These are phyloP conservation scores for Steatornis caripensis DNA, from an alignment of 2,113 vertebrate species.

Conservation along the genomic window DNA sequence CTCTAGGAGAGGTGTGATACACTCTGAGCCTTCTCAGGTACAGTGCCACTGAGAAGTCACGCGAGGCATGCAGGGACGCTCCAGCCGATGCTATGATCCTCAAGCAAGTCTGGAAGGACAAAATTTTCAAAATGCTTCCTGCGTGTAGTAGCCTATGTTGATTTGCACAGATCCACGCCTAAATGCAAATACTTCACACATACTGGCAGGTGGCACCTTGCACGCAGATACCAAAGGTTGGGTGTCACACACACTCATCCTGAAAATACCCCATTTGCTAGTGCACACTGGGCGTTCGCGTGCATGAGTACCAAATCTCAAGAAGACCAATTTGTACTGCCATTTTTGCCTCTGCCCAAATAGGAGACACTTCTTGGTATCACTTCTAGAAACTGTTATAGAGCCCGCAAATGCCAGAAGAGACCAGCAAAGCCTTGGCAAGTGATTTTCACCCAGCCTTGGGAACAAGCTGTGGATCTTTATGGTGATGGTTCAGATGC, in stretches of 20 bases:
- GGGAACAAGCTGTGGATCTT: neutral
- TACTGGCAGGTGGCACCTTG: neutral
- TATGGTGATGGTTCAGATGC: neutral
- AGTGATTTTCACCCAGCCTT: neutral
- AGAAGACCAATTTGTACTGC: neutral
- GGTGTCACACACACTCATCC: neutral
- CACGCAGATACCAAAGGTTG: neutral
- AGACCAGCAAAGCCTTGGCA: neutral
- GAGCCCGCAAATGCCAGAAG: neutral
- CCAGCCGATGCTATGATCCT: neutral
- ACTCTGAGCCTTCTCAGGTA: neutral
- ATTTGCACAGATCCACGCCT: neutral
- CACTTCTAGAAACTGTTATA: neutral
- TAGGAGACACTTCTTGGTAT: neutral
- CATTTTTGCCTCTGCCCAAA: neutral
- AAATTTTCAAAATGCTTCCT: neutral
- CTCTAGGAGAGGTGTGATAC: neutral
- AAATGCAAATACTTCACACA: neutral
- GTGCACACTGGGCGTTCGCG: neutral
- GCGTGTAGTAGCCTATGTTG: neutral
- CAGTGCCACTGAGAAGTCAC: neutral
- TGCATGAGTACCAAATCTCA: neutral
- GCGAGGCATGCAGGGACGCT: rapidly evolving
- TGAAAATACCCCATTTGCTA: neutral
- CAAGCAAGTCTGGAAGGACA: neutral